Percentiles rank a stretch among this genome's conserved stretches.
Conservation (phyloP, 2,797 vertebrate genomes). For the Lithobates pipiens region DNA sequence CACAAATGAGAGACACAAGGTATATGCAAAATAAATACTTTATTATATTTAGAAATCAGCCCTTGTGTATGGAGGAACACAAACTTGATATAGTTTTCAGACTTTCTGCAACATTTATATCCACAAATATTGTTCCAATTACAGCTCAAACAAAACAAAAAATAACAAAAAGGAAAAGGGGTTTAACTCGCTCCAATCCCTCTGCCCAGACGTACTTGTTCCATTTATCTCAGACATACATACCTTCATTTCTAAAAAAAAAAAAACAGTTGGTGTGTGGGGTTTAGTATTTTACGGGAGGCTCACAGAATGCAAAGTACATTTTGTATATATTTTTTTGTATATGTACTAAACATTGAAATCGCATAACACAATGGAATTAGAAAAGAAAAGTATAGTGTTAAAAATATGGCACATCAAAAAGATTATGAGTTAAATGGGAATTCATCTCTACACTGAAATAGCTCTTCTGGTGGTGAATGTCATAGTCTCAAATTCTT, state of each 20-base stretch:
- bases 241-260: slow-evolving; percentile 15
- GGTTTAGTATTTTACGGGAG: background rate
- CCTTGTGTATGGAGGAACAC: slow-evolving; percentile 79
- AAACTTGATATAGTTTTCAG: slow-evolving; percentile 73
- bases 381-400: slow-evolving; percentile 68
- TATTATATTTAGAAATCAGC: slow-evolving; percentile 87
- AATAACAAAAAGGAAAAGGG: slow-evolving; percentile 40
- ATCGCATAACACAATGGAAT: slow-evolving; percentile 61
- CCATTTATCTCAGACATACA: slow-evolving; percentile 13
- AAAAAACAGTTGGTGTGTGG: slow-evolving; percentile 16
- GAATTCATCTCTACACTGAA: slow-evolving; percentile 56
- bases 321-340: slow-evolving; percentile 43
- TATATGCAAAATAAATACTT: slow-evolving; percentile 99
- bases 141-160: slow-evolving; percentile 69
- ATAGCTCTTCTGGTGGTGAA: background rate
- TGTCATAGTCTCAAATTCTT: background rate
- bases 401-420: slow-evolving; percentile 74
- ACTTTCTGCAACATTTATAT: slow-evolving; percentile 72
- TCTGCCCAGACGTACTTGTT: slow-evolving; percentile 66
- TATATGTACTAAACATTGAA: slow-evolving; percentile 17
- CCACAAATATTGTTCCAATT: slow-evolving; percentile 72
- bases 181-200: slow-evolving; percentile 62
- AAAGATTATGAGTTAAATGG: slow-evolving; percentile 61
- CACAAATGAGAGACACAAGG: background rate
- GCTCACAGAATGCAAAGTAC: background rate